Evolutionary conservation across 2,888 invertebrate species (phyloP).

Genomic region (Pristionchus entomophagus): DNA sequence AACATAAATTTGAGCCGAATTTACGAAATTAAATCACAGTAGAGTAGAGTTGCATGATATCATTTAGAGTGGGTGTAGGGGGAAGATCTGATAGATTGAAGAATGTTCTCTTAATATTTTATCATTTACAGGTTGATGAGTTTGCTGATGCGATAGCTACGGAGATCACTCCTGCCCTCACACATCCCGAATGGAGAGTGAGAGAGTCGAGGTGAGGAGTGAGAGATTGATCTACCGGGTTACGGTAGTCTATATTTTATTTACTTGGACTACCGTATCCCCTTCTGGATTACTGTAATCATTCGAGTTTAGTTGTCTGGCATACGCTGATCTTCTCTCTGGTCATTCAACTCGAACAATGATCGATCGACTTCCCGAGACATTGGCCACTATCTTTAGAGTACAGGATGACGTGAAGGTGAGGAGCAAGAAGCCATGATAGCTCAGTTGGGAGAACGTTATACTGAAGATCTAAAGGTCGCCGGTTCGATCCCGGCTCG

Average conservation of each 20-base stretch:
- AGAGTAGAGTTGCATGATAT: too few species aligned
- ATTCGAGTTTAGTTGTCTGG: slow-evolving; percentile 83
- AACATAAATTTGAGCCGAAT: too few species aligned
- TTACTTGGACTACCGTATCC: too few species aligned
- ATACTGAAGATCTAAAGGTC: slow-evolving; percentile 75
- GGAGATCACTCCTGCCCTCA: slow-evolving; percentile 87
- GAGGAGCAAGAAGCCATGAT: slow-evolving; percentile 56
- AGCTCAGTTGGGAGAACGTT: slow-evolving; percentile 75
- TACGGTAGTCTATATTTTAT: too few species aligned
- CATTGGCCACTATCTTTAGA: slow-evolving; percentile 89
- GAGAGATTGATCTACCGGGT: slow-evolving; percentile 22
- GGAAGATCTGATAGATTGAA: too few species aligned
- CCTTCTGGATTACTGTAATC: too few species aligned
- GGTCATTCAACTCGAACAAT: slow-evolving; percentile 79
- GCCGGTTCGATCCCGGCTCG: slow-evolving; percentile 73
- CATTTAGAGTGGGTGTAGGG: too few species aligned
- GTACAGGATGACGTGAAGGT: slow-evolving; percentile 97
- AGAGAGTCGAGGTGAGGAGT: slow-evolving; percentile 84
- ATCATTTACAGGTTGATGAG: slow-evolving; percentile 84
- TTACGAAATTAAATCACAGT: too few species aligned
- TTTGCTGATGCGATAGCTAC: slow-evolving; percentile 87
- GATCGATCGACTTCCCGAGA: slow-evolving; percentile 79
- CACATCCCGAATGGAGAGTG: slow-evolving; percentile 89
- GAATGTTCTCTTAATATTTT: too few species aligned
- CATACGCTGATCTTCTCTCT: slow-evolving; percentile 88